Evolutionary conservation across 2,888 invertebrate species (phyloP), one percentile per base, ranked within the genome.

Genomic region (Cynaeus angustus): DNA sequence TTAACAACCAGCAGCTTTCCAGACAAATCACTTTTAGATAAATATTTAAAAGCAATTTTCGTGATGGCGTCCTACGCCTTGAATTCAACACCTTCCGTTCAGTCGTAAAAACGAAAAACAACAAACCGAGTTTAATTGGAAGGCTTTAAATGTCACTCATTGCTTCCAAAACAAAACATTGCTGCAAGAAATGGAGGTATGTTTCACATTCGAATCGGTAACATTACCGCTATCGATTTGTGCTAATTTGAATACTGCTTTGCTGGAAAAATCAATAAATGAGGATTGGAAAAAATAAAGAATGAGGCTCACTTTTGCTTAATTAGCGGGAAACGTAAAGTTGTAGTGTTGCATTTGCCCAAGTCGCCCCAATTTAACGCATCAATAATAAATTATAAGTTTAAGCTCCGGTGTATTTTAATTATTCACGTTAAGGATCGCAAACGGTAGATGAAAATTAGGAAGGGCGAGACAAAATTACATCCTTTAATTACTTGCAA

Each of bases 21-120:
- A 38, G 14, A 3, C 43, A 21, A 38, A 41, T 41, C 41, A 41
- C 38, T 37, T 46, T 30, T 21, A 43, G 30, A 64, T 43, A 53
- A 43, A 64, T 64, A 64, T 64, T 64, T 64, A 64, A 64, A 64
- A 64, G 53, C 53, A 43, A 64, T 64, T 10, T 53, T 43, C 43
- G 64, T 13, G 52, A n/a, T 21, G 30, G 50, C 26, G 21, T 50
- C 62, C 59, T 28, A 59, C 59, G 59, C 48, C 8, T 26, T 14
- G 26, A 45, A 58, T 28, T 28, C 45, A 45, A 43, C 7, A 33
- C 30, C 14, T 58, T 30, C 45, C 26, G 12, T 53, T 14, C 33
- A 55, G 38, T 58, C 43, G 33, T 59, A 46, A 59, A 59, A 33
- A 28, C 16, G 38, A n/a, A 45, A 59, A 59, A 59, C 16, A 59